phyloP scores from a whole-genome alignment of 2,888 invertebrate species.

The Phortica okadai region DNA sequence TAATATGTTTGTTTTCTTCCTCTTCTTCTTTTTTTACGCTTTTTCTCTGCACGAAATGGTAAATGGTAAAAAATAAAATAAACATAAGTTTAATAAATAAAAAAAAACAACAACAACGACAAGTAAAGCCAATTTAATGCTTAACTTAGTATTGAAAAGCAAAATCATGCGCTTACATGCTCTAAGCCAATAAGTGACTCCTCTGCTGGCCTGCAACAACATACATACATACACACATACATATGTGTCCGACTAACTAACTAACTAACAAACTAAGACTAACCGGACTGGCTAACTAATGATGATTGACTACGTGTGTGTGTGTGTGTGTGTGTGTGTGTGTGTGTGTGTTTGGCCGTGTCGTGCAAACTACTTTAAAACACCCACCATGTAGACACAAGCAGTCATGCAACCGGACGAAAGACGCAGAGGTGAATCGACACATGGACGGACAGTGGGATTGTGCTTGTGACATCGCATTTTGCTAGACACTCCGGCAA shows the following conservation, averaged over 20 bases:
- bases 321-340: not conserved
- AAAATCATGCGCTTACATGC: conserved; percentile 46
- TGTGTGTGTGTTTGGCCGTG: not conserved
- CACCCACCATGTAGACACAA: not conserved
- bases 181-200: conserved; percentile 1
- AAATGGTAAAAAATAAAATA: too few relatives aligned
- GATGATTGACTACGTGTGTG: not conserved
- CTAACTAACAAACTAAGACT: not conserved
- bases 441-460: not conserved
- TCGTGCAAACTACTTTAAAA: not conserved
- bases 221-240: too few relatives aligned
- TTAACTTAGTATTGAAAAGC: conserved; percentile 62
- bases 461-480: conserved; percentile 3
- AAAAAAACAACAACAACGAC: too few relatives aligned
- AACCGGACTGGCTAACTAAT: not conserved
- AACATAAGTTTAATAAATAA: not conserved
- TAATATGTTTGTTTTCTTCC: not conserved
- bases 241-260: not conserved
- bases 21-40: not conserved
- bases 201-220: conserved; percentile 24
- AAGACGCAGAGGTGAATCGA: not conserved
- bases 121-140: conserved; percentile 55
- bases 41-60: not conserved
- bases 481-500: conserved; percentile 21
- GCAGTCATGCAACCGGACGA: not conserved